These are phyloP conservation scores for Lates calcarifer DNA, from an alignment of 2,113 vertebrate genomes.

Conservation along the genomic window DNA sequence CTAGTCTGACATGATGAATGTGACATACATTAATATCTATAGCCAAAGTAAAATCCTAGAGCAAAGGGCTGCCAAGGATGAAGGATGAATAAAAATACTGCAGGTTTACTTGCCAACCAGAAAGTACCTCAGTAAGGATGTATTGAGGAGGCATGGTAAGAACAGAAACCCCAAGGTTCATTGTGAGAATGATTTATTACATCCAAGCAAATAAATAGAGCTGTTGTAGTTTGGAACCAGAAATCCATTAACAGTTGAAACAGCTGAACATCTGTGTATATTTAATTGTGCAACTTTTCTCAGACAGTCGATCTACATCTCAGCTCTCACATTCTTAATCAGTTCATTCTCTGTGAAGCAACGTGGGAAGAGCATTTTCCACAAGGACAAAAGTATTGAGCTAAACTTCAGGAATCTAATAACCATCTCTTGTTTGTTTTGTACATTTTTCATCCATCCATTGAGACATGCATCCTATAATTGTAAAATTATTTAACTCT, in stretches of 20 bases:
- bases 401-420: conserved; percentile 7
- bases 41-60: not conserved
- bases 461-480: not conserved
- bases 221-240: not conserved
- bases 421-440: conserved; percentile 21
- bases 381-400: conserved; percentile 13
- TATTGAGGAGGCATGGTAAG: not conserved
- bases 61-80: not conserved
- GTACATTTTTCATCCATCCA: not conserved
- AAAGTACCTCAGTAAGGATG: not conserved
- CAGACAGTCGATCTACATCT: not conserved
- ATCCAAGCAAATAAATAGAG: conserved; percentile 6
- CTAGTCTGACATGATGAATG: not conserved
- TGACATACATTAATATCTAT: not conserved
- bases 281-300: not conserved
- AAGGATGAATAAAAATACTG: not conserved
- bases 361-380: conserved; percentile 12
- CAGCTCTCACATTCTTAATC: conserved; percentile 12
- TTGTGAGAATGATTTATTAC: not conserved
- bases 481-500: conserved; percentile 13
- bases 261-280: not conserved
- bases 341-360: conserved; percentile 2
- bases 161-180: not conserved
- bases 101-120: not conserved
- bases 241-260: conserved; percentile 10